phyloP scores from a whole-genome alignment of 2,113 vertebrate genomes.

The Otus sunia region DNA sequence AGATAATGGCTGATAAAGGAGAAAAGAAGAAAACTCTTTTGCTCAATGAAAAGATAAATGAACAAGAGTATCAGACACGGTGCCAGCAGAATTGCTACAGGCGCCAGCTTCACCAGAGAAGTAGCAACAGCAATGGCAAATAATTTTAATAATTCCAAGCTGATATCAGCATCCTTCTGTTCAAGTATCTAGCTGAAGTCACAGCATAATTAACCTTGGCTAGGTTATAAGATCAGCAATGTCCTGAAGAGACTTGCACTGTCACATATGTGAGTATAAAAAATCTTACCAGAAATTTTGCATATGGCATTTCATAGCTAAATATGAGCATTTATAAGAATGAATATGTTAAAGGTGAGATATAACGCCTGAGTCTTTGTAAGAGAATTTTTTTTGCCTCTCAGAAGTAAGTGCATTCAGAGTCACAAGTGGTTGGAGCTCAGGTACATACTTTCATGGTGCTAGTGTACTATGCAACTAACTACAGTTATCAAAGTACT shows the following conservation, averaged over 20 bases:
- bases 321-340: background rate
- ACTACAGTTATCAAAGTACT: background rate
- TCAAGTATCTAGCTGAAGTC: background rate
- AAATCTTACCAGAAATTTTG: background rate
- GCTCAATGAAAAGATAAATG: background rate
- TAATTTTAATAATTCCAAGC: background rate
- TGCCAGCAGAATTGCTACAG: background rate
- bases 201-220: background rate
- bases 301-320: background rate
- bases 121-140: background rate
- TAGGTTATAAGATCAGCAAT: background rate
- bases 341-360: background rate
- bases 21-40: background rate
- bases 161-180: background rate
- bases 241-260: background rate
- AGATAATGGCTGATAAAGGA: background rate
- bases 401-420: background rate
- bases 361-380: background rate
- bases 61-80: background rate
- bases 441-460: background rate
- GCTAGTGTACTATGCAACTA: background rate
- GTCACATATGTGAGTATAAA: background rate
- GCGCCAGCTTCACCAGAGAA: background rate
- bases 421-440: background rate
- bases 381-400: background rate